These are phyloP conservation scores for Pomatorhinus ruficollis DNA, from an alignment of 2,113 vertebrate genomes.

Conservation along the genomic window DNA sequence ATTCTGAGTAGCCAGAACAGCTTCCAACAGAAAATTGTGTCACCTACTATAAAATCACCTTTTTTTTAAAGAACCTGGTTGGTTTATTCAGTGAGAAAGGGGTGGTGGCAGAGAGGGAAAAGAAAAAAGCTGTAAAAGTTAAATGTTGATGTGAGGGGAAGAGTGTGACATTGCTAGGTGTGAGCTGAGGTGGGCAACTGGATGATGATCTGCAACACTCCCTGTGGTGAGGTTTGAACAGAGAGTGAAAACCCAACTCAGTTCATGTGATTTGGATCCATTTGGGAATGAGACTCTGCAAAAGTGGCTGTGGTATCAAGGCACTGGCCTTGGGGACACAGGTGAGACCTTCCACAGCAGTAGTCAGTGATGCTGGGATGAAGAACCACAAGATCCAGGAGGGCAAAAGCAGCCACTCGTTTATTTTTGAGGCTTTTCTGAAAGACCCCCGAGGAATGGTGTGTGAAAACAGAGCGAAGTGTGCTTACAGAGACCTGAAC, in stretches of 20 bases:
- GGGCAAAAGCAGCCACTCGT: background rate
- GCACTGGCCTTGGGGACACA: rapidly evolving
- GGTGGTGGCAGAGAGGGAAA: rapidly evolving
- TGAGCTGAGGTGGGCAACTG: background rate
- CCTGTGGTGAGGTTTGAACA: background rate
- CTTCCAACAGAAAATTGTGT: background rate
- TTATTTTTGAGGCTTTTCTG: background rate
- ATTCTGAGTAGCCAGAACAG: background rate
- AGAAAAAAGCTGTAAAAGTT: background rate
- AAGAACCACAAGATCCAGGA: background rate
- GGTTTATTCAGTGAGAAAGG: background rate
- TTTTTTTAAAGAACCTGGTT: background rate
- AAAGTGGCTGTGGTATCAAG: background rate
- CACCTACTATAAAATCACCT: rapidly evolving
- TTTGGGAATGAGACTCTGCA: background rate
- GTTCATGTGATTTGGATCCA: background rate
- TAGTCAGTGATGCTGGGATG: background rate
- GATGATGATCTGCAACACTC: background rate
- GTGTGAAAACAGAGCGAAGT: background rate
- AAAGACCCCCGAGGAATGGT: background rate
- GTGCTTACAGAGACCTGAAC: background rate
- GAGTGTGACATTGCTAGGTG: background rate
- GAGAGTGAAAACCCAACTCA: background rate
- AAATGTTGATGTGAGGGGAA: background rate
- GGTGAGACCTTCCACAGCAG: background rate